Evolutionary conservation across 1,140 invertebrate species (phyloP), one percentile per base, ranked within the genome.

Genomic region (Aphelenchoides besseyi): DNA sequence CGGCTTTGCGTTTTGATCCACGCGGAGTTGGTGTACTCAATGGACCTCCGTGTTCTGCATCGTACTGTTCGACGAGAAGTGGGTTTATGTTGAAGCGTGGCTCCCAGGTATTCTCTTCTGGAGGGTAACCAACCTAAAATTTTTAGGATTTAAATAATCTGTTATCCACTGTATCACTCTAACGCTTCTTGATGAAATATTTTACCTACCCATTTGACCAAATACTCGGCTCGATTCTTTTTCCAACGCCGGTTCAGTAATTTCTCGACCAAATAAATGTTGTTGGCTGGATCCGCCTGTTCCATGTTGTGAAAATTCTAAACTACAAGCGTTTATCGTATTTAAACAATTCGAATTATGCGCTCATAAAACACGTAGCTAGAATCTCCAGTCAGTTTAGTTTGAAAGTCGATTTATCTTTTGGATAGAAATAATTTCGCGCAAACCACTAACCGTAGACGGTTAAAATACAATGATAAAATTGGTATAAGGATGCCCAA

Each of bases 191-290:
- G n/a, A n/a, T n/a, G n/a, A n/a, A n/a, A n/a, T n/a, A n/a, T n/a
- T n/a, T n/a, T n/a, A n/a, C n/a, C n/a, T 33, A 66, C 12, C 63
- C 63, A 66, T 30, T 66, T 66, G 16, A 66, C 63, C n/a, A 66
- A 30, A 32, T 66, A 66, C 29, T 66, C 63, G 63, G 63, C 16
- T 53, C 63, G 16, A 2, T 66, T 29, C 32, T 35, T 29, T 2
- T 33, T 26, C 63, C 63, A 66, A 12, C 63, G 30, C 1, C 63
- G 63, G 3, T 66, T 30, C 32, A 66, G n/a, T 33, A 66, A 8
- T 8, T 37, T 33, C 32, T 66, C 63, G 12, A 66, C 63, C 0
- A 66, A 3, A 53, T n/a, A 66, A 32, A 66, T 66, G 32, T 66
- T 66, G 63, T 66, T 66, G 16, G 16, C 26, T 33, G 30, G 63